Conservation (phyloP, 1,140 invertebrate species). For the Oryzaephilus surinamensis region DNA sequence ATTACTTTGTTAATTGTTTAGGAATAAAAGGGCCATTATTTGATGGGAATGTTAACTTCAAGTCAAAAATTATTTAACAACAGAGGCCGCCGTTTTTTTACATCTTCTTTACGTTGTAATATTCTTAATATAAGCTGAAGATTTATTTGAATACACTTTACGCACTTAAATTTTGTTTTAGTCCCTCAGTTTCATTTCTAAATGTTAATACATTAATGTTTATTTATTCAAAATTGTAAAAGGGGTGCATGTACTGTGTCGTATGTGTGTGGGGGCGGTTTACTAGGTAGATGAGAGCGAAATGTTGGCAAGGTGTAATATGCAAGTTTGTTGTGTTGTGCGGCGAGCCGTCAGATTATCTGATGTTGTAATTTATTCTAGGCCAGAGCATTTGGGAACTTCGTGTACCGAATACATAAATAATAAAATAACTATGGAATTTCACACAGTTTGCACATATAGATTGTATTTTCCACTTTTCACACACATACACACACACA, state of each 20-base stretch:
- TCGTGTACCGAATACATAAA: conserved; percentile 13
- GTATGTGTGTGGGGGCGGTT: background rate
- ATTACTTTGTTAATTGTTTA: too few relatives aligned
- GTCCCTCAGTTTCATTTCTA: background rate
- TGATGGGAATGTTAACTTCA: too few relatives aligned
- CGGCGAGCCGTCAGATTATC: conserved; percentile 12
- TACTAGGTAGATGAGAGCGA: background rate
- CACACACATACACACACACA: too few relatives aligned
- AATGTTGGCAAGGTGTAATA: conserved; percentile 2
- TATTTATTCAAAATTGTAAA: background rate
- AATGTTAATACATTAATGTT: conserved; percentile 3
- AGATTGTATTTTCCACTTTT: too few relatives aligned
- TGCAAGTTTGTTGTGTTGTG: conserved; percentile 5
- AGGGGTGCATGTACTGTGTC: background rate
- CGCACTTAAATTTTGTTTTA: background rate
- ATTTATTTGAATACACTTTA: background rate
- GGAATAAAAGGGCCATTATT: too few relatives aligned
- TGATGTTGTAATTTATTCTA: conserved; percentile 13
- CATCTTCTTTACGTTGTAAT: too few relatives aligned
- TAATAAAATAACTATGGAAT: conserved; percentile 10
- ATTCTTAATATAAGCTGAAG: too few relatives aligned
- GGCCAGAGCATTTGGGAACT: conserved; percentile 5
- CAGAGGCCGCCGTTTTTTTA: too few relatives aligned
- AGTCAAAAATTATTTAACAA: too few relatives aligned
- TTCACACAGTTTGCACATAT: conserved; percentile 4